Evolutionary conservation across 2,888 invertebrate species (phyloP), one percentile per base, ranked within the genome.

Genomic region (Mylabris sibirica): DNA sequence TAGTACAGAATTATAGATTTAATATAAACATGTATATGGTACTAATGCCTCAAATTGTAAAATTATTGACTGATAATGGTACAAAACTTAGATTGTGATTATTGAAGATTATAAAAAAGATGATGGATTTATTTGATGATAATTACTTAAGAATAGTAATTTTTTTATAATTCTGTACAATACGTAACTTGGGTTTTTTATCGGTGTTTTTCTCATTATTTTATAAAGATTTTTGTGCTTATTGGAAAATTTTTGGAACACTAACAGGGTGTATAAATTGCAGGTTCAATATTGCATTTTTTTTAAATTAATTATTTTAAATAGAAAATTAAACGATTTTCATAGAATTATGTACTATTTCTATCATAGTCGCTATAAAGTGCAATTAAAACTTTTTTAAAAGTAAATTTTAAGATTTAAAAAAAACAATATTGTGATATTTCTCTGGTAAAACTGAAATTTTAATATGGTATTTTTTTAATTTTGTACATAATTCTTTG

Each of bases 261-360:
- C 79, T 80, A 80, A 80, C 80, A 80, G 80, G 80, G 80, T 80
- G 78, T 77, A 76, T 78, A 74, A 44, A 74, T 70, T 70, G 68
- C 62, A 65, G 67, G 64, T 70, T 67, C 62, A 49, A 12, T 64
- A 64, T 57, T 64, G 61, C 12, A 66, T 30, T 60, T 70, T 66
- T 67, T 64, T 26, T 12, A 22, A 53, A 12, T 22, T 9, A 24
- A 57, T 11, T 53, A 53, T 57, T 26, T 57, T 26, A 17, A 9
- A 24, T 57, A 24, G 11, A 24, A 35, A 66, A 70, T 66, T 65
- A 65, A 59, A 64, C 69, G 76, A 75, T 76, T 78, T 76, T 75
- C 69, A 68, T 69, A 74, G 78, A 78, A 76, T 77, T 77, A 77
- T 74, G 73, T 77, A 75, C 73, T 69, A 20, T 63, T 35, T 65